Base-by-base conservation (phyloP, 2,797 vertebrate genomes). In the Enteromius argenteus region DNA sequence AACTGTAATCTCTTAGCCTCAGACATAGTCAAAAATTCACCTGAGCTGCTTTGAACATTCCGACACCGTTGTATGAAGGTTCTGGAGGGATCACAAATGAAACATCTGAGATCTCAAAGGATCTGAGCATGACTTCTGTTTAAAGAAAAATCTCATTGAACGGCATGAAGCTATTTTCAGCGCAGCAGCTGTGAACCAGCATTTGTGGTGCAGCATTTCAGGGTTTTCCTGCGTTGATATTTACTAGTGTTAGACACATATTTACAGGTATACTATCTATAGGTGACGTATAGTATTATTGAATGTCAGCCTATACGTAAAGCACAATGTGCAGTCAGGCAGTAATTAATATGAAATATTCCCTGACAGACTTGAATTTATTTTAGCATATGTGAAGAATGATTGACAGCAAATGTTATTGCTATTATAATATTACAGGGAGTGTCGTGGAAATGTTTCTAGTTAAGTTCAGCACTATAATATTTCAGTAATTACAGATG, bases 1-100 rank as follows among this genome's bases (percentile, higher is more conserved):
- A 69, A 42, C 73, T 85, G 56, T 46, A 51, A 75, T 35, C 56
- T 73, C 60, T 79, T 39, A 51, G 35, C 79, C 56, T 79, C 75
- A 37, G 58, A 67, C 27, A 83, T 73, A 62, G 67, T 79, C 23
- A 67, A 74, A 74, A 74, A 79, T 73, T 64, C 53, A 90, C 86
- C 88, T 79, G 89, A 90, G 87, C 75, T 86, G 85, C 92, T 94
- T 95, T 94, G 92, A 94, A 93, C 86, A 85, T 74, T 68, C 88
- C 91, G 91, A 93, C 93, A 93, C 86, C 88, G 92, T 92, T 93
- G 91, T 91, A 89, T 89, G 85, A 92, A 91, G 89, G 89, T 88
- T 92, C 93, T 91, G 90, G 85, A 85, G 92, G 92, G 91, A 94
- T 86, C 82, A 85, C 86, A 88, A 89, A 88, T 85, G 89, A 88